These are phyloP conservation scores for Pseudobourletiella spinata DNA, from an alignment of 1,140 invertebrate genomes.

Conservation along the genomic window DNA sequence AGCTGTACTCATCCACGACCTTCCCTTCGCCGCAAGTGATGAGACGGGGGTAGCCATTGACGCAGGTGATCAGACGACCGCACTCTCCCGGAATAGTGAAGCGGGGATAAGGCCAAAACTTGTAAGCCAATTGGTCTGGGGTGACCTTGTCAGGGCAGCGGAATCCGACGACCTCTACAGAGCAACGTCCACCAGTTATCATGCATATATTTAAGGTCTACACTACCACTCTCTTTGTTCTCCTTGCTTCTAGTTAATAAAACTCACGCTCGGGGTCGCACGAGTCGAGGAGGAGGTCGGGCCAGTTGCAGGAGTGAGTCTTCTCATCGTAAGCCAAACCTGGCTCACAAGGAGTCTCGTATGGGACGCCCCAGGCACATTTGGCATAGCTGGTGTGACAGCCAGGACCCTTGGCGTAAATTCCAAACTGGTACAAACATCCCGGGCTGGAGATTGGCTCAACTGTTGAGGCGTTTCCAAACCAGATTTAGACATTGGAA, in stretches of 20 bases:
- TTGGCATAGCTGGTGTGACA: conserved; percentile 80
- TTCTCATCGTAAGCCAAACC: conserved; percentile 73
- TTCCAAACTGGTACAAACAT: conserved; percentile 80
- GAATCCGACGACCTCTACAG: conserved; percentile 47
- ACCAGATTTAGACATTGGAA: too few relatives aligned
- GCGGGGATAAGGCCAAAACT: conserved; percentile 83
- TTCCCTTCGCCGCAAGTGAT: conserved; percentile 76
- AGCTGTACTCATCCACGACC: conserved; percentile 68
- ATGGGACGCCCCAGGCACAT: conserved; percentile 70
- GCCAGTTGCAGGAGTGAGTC: conserved; percentile 85
- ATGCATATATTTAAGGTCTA: not conserved
- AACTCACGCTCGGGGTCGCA: conserved; percentile 78
- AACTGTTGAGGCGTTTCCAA: conserved; percentile 53
- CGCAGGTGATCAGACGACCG: conserved; percentile 74
- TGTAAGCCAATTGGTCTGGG: conserved; percentile 62
- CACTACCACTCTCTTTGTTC: too few relatives aligned
- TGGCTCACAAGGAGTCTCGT: conserved; percentile 67
- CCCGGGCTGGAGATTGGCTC: conserved; percentile 64
- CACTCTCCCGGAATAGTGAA: conserved; percentile 75
- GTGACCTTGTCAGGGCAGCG: conserved; percentile 63
- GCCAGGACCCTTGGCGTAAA: conserved; percentile 61
- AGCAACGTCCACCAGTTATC: not conserved
- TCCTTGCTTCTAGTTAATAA: not conserved
- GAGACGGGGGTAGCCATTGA: conserved; percentile 71
- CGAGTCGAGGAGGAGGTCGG: conserved; percentile 67